Base-by-base conservation (phyloP, 2,113 vertebrate species). In the Cephalopholis sonnerati region DNA sequence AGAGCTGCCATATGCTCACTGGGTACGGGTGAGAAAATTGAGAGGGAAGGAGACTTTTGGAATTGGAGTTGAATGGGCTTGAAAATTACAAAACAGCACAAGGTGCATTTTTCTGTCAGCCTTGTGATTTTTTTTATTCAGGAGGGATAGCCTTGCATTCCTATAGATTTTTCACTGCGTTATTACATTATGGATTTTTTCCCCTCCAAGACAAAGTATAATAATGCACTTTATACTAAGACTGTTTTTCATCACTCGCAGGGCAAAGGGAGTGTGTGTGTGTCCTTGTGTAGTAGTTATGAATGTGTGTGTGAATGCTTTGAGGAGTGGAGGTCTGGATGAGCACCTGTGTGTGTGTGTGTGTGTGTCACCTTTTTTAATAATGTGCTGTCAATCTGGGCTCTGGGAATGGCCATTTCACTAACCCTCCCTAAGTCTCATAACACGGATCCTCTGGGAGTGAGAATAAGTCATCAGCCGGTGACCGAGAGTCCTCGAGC, bases 131-230 rank as follows among this genome's bases (percentile, higher is more conserved):
- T 57, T 85, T 91, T 81, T 77, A 77, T 84, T 93, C 91, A 77
- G 79, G 65, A 75, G 85, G 89, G 91, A 88, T 51, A 73, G 66
- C 81, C 76, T 74, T 66, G 64, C 61, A 86, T 90, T 92, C 79
- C 54, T 89, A 89, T 90, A 87, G 85, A 90, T 93, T 87, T 93
- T 89, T 89, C 72, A 75, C 77, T 53, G 81, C 66, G 39, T 94
- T 95, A 95, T 95, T 92, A 91, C 85, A 88, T 93, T 95, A 93
- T 94, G 80, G 91, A 95, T 93, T 93, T 93, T 87, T 81, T 46
- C 77, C 80, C 87, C 87, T 86, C 67, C 83, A 91, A 92, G 89
- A 89, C 91, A 90, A 89, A 90, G 85, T 85, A 89, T 93, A 94
- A 94, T 94, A 94, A 90, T 84, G 77, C 87, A 83, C 84, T 93